Conservation (phyloP, 2,797 vertebrate genomes). For the Lemur catta region DNA sequence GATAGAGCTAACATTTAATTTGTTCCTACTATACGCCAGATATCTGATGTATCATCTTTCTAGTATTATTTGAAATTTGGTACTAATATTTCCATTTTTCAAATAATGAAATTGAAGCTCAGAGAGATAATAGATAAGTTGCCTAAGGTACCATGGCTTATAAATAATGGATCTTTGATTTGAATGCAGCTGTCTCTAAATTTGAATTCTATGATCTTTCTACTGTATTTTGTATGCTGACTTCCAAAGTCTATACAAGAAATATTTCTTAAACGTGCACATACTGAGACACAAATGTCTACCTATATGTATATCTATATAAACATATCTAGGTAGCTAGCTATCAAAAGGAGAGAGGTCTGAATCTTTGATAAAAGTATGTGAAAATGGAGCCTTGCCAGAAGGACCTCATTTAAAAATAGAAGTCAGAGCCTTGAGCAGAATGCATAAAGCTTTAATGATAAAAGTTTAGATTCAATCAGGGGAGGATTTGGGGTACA, state of each 20-base stretch:
- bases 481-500: background rate
- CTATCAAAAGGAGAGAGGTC: background rate
- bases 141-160: background rate
- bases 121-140: background rate
- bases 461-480: background rate
- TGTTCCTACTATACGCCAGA: background rate
- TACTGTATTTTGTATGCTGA: background rate
- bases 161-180: slow-evolving; percentile 19
- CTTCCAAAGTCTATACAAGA: background rate
- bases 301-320: background rate
- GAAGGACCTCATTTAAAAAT: background rate
- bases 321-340: background rate
- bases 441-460: background rate
- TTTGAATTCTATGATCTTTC: background rate
- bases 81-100: background rate
- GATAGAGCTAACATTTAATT: background rate
- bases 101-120: slow-evolving; percentile 5
- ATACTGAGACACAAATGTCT: background rate
- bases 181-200: background rate
- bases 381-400: background rate
- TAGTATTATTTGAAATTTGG: slow-evolving; percentile 11
- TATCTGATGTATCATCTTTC: background rate
- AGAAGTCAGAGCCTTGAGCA: background rate
- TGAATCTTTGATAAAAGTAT: background rate
- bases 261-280: background rate